A percentile compares a stretch with the other conserved stretches of the same genome.
These are phyloP conservation scores for Otolemur garnettii DNA, from an alignment of 2,113 vertebrate genomes.

Conservation along the genomic window DNA sequence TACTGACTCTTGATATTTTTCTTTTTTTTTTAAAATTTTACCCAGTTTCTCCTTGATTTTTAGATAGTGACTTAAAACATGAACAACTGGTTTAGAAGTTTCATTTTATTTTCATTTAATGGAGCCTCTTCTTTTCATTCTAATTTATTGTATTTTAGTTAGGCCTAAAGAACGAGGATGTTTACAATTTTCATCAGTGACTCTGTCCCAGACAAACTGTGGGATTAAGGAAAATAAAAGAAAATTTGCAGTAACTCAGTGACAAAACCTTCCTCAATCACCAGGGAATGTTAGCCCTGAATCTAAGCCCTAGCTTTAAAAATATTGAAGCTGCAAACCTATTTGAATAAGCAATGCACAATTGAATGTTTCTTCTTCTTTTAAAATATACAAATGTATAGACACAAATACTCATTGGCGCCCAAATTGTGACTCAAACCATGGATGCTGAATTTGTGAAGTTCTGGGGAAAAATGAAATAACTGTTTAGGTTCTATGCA, in stretches of 20 bases:
- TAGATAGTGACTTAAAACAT: not conserved
- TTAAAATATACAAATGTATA: not conserved
- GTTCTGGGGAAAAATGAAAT: not conserved
- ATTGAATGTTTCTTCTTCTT: slow-evolving; percentile 19
- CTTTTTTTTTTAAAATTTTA: slow-evolving; percentile 7
- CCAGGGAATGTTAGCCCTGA: not conserved
- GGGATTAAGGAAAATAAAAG: not conserved
- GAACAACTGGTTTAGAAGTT: not conserved
- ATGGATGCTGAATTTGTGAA: not conserved
- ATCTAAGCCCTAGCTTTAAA: slow-evolving; percentile 11
- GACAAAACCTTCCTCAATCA: not conserved
- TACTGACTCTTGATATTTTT: not conserved
- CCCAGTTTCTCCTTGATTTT: not conserved
- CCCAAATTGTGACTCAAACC: not conserved
- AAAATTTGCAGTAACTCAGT: not conserved
- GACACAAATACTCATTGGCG: not conserved
- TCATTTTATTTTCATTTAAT: not conserved
- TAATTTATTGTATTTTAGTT: not conserved
- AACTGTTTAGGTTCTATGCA: not conserved
- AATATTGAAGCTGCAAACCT: not conserved
- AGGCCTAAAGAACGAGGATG: not conserved
- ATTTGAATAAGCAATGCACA: slow-evolving; percentile 3
- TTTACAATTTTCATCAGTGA: not conserved
- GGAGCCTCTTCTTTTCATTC: not conserved
- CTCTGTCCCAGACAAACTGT: not conserved